Evolutionary conservation across 2,113 vertebrate species (phyloP).

Genomic region (Dunckerocampus dactyliophorus): DNA sequence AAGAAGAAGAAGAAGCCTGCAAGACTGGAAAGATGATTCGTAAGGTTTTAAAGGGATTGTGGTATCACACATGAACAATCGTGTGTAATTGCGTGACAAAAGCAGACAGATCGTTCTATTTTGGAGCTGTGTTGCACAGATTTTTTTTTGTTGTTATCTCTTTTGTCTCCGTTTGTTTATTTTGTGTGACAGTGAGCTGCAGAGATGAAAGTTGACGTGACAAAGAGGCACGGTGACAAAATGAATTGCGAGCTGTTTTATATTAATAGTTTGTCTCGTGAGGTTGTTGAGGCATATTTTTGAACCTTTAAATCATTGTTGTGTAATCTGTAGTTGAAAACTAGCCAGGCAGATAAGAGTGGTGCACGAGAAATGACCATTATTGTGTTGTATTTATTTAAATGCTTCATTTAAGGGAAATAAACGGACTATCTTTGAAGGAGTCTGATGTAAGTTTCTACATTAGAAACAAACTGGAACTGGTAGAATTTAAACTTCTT

Average conservation of each 20-base stretch:
- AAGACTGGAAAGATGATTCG: slow-evolving; percentile 38
- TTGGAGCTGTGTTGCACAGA: slow-evolving; percentile 18
- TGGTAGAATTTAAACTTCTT: too few relatives aligned
- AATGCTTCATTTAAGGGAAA: neutral
- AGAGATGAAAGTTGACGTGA: slow-evolving; percentile 44
- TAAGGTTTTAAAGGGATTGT: slow-evolving; percentile 45
- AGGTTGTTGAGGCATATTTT: slow-evolving; percentile 1
- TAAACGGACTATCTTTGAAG: too few relatives aligned
- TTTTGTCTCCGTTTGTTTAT: slow-evolving; percentile 33
- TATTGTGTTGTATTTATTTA: neutral
- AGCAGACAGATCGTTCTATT: slow-evolving; percentile 42
- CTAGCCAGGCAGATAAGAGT: neutral
- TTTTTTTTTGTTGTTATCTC: slow-evolving; percentile 6
- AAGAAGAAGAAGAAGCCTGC: slow-evolving; percentile 7
- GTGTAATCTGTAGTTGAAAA: neutral
- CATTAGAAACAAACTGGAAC: too few relatives aligned
- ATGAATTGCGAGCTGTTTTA: slow-evolving; percentile 21
- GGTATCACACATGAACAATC: slow-evolving; percentile 34
- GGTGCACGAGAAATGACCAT: neutral
- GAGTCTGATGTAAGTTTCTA: too few relatives aligned
- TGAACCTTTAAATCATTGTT: slow-evolving; percentile 1
- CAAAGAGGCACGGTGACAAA: slow-evolving; percentile 38
- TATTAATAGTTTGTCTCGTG: slow-evolving; percentile 19
- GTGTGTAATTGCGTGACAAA: slow-evolving; percentile 45
- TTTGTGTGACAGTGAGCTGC: slow-evolving; percentile 36